Evolutionary conservation across 1,140 invertebrate species (phyloP), one percentile per base, ranked within the genome.

Genomic region (Melipona quadrifasciata): DNA sequence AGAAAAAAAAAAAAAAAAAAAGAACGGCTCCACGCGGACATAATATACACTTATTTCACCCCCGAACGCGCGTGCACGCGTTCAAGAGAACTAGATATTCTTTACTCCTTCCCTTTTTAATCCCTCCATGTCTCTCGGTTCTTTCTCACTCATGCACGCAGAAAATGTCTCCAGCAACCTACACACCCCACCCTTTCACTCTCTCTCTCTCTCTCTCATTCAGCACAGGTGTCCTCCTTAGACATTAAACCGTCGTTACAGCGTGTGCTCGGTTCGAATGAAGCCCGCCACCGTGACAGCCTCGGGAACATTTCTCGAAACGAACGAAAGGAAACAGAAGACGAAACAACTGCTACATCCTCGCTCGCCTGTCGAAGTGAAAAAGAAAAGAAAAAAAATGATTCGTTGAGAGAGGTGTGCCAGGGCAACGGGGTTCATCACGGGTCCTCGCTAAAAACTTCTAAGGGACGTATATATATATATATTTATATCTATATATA

Each of bases 381-480:
- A 68, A 21, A n/a, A n/a, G n/a, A n/a, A n/a, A n/a, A n/a, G n/a
- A n/a, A 47, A 47, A 8, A 31, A 27, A 31, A 34, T 8, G n/a
- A 47, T 65, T 82, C 72, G 73, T 31, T 10, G 24, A 58, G 68
- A 47, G 55, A n/a, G n/a, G n/a, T n/a, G 27, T 16, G 12, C 8
- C 24, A 27, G 2, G 74, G 74, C 24, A 27, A 39, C 34, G 34
- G 55, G 68, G 0, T 27, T 74, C 64, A 57, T 74, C 64, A 57
- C 55, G 82, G 58, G 65, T 80, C 51, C 57, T 73, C 58, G 76
- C 67, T 79, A 68, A 70, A 71, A 80, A 75, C 55, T 24, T 72
- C 68, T 84, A 84, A 76, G 84, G 84, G 87, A 84, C 71, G 75
- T 47, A 70, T 73, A 88, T 79, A 31, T 31, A 31, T 31, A 31